These are phyloP conservation scores for Oreochromis spilurus DNA, from an alignment of 2,113 vertebrate genomes.

Conservation along the genomic window DNA sequence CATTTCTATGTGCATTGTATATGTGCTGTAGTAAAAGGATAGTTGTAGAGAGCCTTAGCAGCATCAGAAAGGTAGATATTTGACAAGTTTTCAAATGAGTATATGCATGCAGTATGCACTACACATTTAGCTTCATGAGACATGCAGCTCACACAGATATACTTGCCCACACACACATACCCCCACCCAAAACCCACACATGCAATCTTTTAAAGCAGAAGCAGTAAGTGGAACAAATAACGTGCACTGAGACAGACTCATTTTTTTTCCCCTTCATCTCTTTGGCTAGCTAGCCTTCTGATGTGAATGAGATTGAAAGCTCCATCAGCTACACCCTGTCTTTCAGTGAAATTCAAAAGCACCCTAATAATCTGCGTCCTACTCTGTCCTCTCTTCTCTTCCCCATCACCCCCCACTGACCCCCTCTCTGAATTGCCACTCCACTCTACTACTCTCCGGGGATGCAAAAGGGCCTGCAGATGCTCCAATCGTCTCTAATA, in stretches of 20 bases:
- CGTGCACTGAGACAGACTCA: not conserved
- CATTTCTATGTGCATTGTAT: not conserved
- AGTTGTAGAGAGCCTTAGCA: not conserved
- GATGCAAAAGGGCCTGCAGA: conserved; percentile 55
- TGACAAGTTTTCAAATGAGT: not conserved
- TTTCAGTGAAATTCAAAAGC: conserved; percentile 23
- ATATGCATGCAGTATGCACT: not conserved
- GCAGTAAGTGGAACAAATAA: conserved; percentile 23
- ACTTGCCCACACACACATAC: not conserved
- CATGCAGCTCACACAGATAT: not conserved
- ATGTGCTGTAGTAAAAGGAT: not conserved
- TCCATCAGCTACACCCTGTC: not conserved
- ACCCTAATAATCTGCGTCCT: conserved; percentile 37
- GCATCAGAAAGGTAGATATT: not conserved
- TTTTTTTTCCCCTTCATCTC: not conserved
- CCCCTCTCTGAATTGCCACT: conserved; percentile 29
- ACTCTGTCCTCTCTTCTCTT: not conserved
- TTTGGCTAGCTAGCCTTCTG: conserved; percentile 16
- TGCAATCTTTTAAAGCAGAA: not conserved
- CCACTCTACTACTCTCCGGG: conserved; percentile 42
- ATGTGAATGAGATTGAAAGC: conserved; percentile 17
- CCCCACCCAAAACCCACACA: not conserved
- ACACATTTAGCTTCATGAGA: not conserved
- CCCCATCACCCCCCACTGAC: not conserved
- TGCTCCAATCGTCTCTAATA: conserved; percentile 59